Percentiles rank a stretch among this genome's conserved stretches.
Conservation (phyloP, 2,888 invertebrate species). For the Smittia aterrima region DNA sequence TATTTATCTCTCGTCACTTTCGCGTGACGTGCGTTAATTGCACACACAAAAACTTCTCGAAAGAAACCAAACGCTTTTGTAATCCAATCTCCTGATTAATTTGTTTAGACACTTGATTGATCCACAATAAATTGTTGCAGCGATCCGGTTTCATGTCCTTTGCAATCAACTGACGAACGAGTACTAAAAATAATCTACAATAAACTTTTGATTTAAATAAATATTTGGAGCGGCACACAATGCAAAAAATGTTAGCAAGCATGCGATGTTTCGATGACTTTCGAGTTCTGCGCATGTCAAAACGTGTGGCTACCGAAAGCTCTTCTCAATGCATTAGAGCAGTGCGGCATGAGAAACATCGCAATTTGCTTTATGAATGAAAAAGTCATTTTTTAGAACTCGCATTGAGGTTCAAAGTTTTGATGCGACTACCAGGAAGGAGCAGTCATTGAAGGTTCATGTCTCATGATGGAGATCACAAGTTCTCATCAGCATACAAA, state of each 20-base stretch:
- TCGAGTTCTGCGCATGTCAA: constrained; percentile 18
- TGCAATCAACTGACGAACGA: neutral
- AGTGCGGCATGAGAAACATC: constrained; percentile 2
- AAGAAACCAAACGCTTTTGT: neutral
- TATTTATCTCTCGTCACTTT: too few species aligned
- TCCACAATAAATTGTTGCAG: neutral
- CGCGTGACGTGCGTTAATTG: too few species aligned
- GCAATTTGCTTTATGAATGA: constrained; percentile 33
- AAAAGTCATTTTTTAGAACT: constrained; percentile 31
- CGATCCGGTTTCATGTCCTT: constrained; percentile 13
- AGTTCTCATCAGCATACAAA: too few species aligned
- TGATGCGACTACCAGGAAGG: too few species aligned
- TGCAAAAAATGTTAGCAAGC: constrained; percentile 5
- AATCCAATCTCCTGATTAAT: neutral
- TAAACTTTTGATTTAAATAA: constrained; percentile 39
- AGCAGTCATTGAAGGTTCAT: too few species aligned
- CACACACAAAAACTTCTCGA: too few species aligned
- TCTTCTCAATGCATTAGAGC: neutral
- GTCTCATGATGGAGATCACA: too few species aligned
- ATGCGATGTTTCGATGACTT: constrained; percentile 30
- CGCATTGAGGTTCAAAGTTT: neutral
- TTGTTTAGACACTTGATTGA: neutral
- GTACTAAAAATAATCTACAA: constrained; percentile 32
- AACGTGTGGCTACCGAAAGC: neutral
- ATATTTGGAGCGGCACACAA: constrained; percentile 21